Evolutionary conservation across 2,888 invertebrate genomes (phyloP), one percentile per base, ranked within the genome.

Genomic region (Pardosa pseudoannulata): DNA sequence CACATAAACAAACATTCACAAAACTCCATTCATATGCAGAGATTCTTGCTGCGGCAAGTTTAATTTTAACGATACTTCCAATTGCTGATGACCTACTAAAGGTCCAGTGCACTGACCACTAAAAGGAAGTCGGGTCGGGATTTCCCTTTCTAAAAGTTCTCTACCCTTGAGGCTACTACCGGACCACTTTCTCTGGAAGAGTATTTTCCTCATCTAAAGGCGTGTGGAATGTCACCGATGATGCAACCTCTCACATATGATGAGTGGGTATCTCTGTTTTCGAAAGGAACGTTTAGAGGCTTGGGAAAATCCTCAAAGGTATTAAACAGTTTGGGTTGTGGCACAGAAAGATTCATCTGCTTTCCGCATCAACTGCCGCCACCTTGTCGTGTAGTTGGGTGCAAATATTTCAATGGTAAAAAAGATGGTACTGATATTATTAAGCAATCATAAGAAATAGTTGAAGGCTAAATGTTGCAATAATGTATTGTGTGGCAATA

Each of bases 71-170:
- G 56, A 23, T 23, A 2, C 56, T 3, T 56, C 11, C 23, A 23
- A 5, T 11, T 56, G 56, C 23, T 5, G 56, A 19, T 56, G 56
- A 56, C 56, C 56, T 56, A 56, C 56, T 46, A 56, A 56, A 56
- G 23, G 23, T 56, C 56, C 56, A 23, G 56, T 23, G 56, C 56
- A 56, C 56, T 56, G 56, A 56, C 56, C 56, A 56, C 5, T 56
- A 16, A 1, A 11, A 56, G 56, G 56, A 56, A 56, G 56, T 56
- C 19, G 5, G 16, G 19, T 56, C 16, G 56, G 56, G 56, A 56
- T 56, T 56, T 56, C 56, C 56, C 56, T 56, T 56, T 56, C 56
- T 56, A 56, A 23, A 56, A 56, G 6, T 3, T 23, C 56, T 16
- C 23, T 3, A 56, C 56, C 56, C 56, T 56, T 23, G 56, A 23